Conservation (phyloP, 2,888 invertebrate species). For the Plusia festucae region DNA sequence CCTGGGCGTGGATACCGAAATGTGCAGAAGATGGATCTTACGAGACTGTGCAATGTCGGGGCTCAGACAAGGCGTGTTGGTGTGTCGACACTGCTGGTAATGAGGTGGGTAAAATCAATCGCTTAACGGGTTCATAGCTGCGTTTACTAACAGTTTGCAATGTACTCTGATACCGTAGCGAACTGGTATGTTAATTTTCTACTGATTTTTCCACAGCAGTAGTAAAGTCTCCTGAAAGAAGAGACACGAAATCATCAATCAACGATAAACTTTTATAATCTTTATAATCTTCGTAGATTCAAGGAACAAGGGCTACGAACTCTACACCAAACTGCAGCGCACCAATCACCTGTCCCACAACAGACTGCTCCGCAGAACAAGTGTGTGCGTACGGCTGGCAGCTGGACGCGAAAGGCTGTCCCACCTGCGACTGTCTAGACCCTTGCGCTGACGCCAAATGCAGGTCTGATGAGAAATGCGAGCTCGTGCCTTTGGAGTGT, state of each 20-base stretch:
- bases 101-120: slow-evolving; percentile 83
- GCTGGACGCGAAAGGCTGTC: slow-evolving; percentile 90
- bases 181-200: no score
- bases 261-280: no score
- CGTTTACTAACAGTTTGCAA: no score
- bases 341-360: slow-evolving; percentile 73
- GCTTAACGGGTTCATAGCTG: no score
- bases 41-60: slow-evolving; percentile 92
- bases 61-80: slow-evolving; percentile 93
- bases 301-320: slow-evolving; percentile 91
- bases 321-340: slow-evolving; percentile 85
- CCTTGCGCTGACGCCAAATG: slow-evolving; percentile 94
- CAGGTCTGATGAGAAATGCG: slow-evolving; percentile 89
- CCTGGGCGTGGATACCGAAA: slow-evolving; percentile 92
- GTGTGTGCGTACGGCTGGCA: slow-evolving; percentile 77
- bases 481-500: slow-evolving; percentile 82
- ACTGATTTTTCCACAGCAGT: no score
- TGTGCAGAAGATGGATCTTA: slow-evolving; percentile 93
- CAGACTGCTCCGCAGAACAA: slow-evolving; percentile 71
- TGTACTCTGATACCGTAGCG: no score
- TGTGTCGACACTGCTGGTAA: slow-evolving; percentile 94
- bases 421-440: slow-evolving; percentile 93
- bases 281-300: slow-evolving; percentile 67
- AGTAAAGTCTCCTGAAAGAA: no score
- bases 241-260: no score